These are phyloP conservation scores for Dendrolimus punctatus DNA, from an alignment of 1,140 invertebrate species.

Conservation along the genomic window DNA sequence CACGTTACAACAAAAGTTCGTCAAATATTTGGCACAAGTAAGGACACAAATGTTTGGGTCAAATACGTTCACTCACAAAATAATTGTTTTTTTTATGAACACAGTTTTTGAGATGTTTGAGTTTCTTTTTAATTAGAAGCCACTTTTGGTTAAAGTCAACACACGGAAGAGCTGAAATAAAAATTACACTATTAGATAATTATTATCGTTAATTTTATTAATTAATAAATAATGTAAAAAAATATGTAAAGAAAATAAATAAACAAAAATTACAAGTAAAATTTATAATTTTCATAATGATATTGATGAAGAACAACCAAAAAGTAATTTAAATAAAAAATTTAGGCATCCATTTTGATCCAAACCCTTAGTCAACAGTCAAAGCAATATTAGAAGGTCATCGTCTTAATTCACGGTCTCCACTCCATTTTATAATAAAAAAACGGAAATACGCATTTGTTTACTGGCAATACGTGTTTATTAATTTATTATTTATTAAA, in stretches of 20 bases:
- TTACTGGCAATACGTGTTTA: too few species aligned
- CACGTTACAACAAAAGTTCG: constrained; percentile 20
- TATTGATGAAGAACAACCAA: too few species aligned
- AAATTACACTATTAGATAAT: constrained; percentile 12
- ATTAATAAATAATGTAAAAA: constrained; percentile 5
- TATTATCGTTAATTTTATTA: not conserved
- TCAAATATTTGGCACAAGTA: constrained; percentile 53
- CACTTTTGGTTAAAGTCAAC: constrained; percentile 31
- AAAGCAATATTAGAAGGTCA: too few species aligned
- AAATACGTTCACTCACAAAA: constrained; percentile 39
- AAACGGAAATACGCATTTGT: too few species aligned
- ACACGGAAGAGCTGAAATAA: constrained; percentile 27
- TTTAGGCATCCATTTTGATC: too few species aligned
- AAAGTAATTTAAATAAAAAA: too few species aligned
- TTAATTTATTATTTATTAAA: too few species aligned
- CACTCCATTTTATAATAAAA: too few species aligned
- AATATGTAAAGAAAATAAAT: constrained; percentile 11
- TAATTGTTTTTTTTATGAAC: constrained; percentile 34
- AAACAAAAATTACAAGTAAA: constrained; percentile 6
- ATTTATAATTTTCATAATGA: too few species aligned
- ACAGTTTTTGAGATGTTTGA: constrained; percentile 30
- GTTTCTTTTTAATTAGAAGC: constrained; percentile 23
- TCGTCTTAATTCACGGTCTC: too few species aligned
- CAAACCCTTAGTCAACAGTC: too few species aligned
- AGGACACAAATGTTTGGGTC: constrained; percentile 33